Evolutionary conservation across 35 echinoderm and acorn worm genomes (phyloP).

Genomic region (Apostichopus japonicus): DNA sequence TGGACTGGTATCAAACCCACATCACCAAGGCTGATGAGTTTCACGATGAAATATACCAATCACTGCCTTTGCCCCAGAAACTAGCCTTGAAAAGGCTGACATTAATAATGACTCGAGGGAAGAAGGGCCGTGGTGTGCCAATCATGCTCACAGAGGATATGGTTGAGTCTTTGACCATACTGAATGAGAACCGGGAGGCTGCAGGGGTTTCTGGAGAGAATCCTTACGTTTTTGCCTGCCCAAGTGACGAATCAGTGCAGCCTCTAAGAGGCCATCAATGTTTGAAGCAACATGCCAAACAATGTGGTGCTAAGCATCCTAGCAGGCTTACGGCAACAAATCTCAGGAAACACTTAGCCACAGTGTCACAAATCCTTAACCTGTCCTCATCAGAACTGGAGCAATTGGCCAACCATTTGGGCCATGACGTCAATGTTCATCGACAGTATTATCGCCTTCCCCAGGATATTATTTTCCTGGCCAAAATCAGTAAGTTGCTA

Average conservation of each 20-base stretch:
- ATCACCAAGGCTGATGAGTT: too few relatives aligned
- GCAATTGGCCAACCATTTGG: constrained; percentile 34
- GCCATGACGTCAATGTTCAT: constrained; percentile 35
- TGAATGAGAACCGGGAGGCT: constrained; percentile 10
- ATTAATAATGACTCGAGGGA: too few relatives aligned
- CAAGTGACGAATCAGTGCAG: not conserved
- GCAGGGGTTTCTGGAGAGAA: constrained; percentile 11
- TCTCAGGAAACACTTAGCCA: constrained; percentile 49
- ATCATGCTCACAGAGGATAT: too few relatives aligned
- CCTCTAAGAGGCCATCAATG: constrained; percentile 25
- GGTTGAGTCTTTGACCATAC: not conserved
- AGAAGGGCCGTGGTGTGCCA: too few relatives aligned
- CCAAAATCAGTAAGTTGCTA: constrained; percentile 69
- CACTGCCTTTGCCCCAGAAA: too few relatives aligned
- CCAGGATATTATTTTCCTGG: constrained; percentile 36
- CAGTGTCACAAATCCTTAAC: constrained; percentile 31
- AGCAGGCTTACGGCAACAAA: constrained; percentile 39
- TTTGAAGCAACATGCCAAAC: not conserved
- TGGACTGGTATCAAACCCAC: too few relatives aligned
- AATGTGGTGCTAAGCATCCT: constrained; percentile 35
- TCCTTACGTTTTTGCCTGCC: constrained; percentile 50
- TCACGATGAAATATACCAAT: too few relatives aligned
- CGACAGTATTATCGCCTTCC: constrained; percentile 52
- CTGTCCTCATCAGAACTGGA: constrained; percentile 5
- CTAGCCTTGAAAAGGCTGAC: too few relatives aligned